Conservation (phyloP, 2,797 vertebrate species). For the Molothrus aeneus region DNA sequence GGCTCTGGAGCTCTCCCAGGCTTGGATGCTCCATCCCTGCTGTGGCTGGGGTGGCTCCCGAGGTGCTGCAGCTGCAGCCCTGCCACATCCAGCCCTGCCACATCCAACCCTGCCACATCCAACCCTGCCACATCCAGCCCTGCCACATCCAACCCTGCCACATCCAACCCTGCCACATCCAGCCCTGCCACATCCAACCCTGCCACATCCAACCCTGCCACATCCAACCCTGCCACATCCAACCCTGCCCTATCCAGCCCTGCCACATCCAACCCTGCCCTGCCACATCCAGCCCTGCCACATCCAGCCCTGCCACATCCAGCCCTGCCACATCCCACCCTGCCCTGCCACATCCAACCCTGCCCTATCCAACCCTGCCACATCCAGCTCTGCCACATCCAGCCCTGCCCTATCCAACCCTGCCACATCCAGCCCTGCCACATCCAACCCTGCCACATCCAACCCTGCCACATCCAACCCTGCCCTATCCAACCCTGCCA, state of each 20-base stretch:
- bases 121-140: no score
- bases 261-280: no score
- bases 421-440: not conserved
- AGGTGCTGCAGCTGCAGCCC: not conserved
- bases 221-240: not conserved
- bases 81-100: no score
- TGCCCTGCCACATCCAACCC: not conserved
- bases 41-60: accelerated
- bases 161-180: not conserved
- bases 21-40: not conserved
- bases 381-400: not conserved
- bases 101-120: not conserved
- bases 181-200: not conserved
- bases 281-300: not conserved
- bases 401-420: not conserved
- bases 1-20: not conserved
- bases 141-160: not conserved
- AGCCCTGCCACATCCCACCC: not conserved
- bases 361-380: not conserved
- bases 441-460: not conserved
- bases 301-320: not conserved
- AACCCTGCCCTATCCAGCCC: not conserved
- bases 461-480: not conserved
- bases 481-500: not conserved
- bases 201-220: no score